Percentiles rank a stretch among this genome's conserved stretches.
phyloP scores from a whole-genome alignment of 1,140 invertebrate genomes.

The Aricia agestis region DNA sequence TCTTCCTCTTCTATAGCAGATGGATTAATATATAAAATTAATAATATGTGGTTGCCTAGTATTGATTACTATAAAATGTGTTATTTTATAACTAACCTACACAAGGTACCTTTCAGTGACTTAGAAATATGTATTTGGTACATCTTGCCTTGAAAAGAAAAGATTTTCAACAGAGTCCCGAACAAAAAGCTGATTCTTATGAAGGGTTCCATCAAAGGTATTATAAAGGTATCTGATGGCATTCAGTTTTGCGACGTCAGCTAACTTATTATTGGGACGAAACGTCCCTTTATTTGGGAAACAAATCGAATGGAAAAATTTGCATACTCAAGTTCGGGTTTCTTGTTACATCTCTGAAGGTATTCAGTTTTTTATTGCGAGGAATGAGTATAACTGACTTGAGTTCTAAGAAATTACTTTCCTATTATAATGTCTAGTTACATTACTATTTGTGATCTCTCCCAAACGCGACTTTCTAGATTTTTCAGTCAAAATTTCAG shows the following conservation, averaged over 20 bases:
- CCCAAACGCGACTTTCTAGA: too few species aligned
- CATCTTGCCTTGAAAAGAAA: background rate
- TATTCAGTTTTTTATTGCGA: background rate
- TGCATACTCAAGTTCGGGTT: background rate
- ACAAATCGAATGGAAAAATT: slow-evolving; percentile 3
- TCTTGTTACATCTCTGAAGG: background rate
- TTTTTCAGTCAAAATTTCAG: too few species aligned
- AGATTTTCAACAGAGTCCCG: slow-evolving; percentile 29
- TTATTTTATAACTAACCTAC: too few species aligned
- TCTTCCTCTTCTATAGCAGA: too few species aligned
- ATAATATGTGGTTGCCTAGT: too few species aligned
- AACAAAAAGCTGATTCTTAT: slow-evolving; percentile 8
- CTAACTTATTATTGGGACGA: slow-evolving; percentile 22
- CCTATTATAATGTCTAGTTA: background rate
- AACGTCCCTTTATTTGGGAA: slow-evolving; percentile 7
- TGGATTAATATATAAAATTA: too few species aligned
- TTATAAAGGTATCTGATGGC: slow-evolving; percentile 19
- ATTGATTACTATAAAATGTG: too few species aligned
- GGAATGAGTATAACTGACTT: background rate
- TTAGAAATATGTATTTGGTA: too few species aligned
- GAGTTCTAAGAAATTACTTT: too few species aligned
- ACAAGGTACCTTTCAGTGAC: too few species aligned
- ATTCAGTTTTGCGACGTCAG: slow-evolving; percentile 17
- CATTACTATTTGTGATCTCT: too few species aligned
- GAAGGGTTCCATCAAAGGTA: slow-evolving; percentile 11